Base-by-base conservation (phyloP, 2,113 vertebrate genomes). In the Abramis brama region DNA sequence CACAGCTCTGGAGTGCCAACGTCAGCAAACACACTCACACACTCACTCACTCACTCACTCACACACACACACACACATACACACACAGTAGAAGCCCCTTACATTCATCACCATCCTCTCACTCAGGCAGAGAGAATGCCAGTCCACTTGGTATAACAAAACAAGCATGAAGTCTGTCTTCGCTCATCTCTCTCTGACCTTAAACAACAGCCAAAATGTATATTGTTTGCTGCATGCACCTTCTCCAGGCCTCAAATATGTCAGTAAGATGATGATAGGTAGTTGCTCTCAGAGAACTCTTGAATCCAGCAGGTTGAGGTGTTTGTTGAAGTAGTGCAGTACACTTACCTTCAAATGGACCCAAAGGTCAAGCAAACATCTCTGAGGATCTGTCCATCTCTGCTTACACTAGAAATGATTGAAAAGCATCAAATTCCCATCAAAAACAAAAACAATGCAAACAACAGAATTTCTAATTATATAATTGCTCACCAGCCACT, bases 161-260 rank as follows among this genome's bases (percentile, higher is more conserved):
- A 79, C 33, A 82, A 55, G 45, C 64, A 55, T 36, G 27, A 11
- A 70, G 64, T 6, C 43, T 82, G 80, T 71, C 62, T 82, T 39
- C 62, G 5, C 27, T 82, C 25, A 47, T 52, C 64, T 82, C 64
- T 70, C 30, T 36, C 64, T 82, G 80, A 82, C 79, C 79, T 66
- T 81, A 81, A 50, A 66, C 64, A 70, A 71, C 21, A 68, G 33
- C 77, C 21, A 79, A 60, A 52, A 50, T 33, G 8, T 57, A 27
- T 47, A 55, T 55, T 82, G 45, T 82, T 52, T 55, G 43, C 39
- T 52, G 7, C 80, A 55, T 55, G 45, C 19, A n/a, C 60, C 64
- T 45, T 80, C 59, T 45, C n/a, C 5, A 80, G 52, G 33, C 21
- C 39, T 36, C 11, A 71, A 33, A 52, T 70, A 36, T 82, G 80